These are phyloP conservation scores for Parus major DNA, from an alignment of 2,113 vertebrate genomes.

Conservation along the genomic window DNA sequence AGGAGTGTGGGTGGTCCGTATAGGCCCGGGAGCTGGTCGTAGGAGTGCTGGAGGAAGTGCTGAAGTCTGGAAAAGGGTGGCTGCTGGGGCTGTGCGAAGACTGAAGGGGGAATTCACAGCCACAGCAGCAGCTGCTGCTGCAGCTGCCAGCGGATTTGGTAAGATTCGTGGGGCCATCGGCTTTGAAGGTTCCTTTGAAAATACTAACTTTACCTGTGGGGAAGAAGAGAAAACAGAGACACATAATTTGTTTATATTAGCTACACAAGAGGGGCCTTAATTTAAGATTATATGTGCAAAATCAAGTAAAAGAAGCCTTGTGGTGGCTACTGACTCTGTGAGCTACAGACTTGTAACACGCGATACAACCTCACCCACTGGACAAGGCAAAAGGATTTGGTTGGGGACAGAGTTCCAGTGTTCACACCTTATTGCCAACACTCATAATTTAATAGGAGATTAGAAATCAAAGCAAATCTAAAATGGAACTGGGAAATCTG, in stretches of 20 bases:
- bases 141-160: conserved; percentile 87
- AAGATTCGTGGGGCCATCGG: conserved; percentile 85
- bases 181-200: conserved; percentile 89
- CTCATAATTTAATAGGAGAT: neutral
- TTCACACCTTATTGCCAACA: neutral
- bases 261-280: neutral
- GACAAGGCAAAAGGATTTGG: neutral
- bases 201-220: conserved; percentile 86
- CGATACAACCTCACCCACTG: accelerated
- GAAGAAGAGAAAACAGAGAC: conserved; percentile 35
- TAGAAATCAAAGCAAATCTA: neutral
- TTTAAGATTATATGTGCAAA: neutral
- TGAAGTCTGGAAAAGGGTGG: conserved; percentile 90
- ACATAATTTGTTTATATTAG: neutral
- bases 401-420: neutral
- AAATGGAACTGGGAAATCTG: neutral
- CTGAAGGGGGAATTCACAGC: conserved; percentile 85
- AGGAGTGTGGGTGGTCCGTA: conserved; percentile 92
- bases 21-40: conserved; percentile 90
- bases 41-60: conserved; percentile 88
- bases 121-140: conserved; percentile 83
- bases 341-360: neutral
- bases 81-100: conserved; percentile 82
- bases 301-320: neutral
- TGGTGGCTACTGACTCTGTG: neutral